These are phyloP conservation scores for Ricordea florida DNA, from an alignment of 92 coral and sea anemone species.

Conservation along the genomic window DNA sequence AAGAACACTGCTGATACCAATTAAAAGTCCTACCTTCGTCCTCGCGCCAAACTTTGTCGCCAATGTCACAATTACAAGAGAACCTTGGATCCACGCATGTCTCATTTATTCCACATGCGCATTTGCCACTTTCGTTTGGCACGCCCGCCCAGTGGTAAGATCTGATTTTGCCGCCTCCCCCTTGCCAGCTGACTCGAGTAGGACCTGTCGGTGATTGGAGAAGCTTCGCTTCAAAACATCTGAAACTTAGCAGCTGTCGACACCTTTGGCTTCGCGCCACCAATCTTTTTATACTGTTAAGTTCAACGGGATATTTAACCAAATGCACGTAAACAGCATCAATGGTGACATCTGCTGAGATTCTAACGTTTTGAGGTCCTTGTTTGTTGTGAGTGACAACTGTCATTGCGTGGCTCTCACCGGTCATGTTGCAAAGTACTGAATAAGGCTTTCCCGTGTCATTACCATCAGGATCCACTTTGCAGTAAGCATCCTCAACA, in stretches of 20 bases:
- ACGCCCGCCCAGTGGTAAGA: conserved; percentile 91
- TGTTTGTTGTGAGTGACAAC: conserved; percentile 62
- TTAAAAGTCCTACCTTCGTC: conserved; percentile 65
- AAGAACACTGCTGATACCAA: background rate
- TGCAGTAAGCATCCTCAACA: conserved; percentile 75
- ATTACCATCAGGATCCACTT: conserved; percentile 75
- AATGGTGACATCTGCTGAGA: background rate
- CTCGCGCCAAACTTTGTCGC: conserved; percentile 86
- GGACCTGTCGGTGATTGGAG: conserved; percentile 58
- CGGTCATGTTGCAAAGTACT: conserved; percentile 84
- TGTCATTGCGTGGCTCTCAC: conserved; percentile 37
- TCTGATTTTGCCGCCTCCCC: conserved; percentile 28
- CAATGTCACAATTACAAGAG: conserved; percentile 89
- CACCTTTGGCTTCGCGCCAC: conserved; percentile 73
- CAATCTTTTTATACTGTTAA: conserved; percentile 61
- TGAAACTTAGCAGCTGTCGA: conserved; percentile 81
- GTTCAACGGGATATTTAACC: conserved; percentile 46
- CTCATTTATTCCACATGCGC: conserved; percentile 80
- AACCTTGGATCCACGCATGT: conserved; percentile 71
- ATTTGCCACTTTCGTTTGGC: conserved; percentile 54
- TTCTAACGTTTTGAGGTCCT: background rate
- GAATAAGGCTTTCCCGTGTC: conserved; percentile 65
- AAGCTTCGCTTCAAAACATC: conserved; percentile 74
- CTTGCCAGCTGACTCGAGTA: conserved; percentile 56
- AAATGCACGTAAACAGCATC: conserved; percentile 54